Conservation (phyloP, 2,888 invertebrate genomes). For the Fragum fragum region DNA sequence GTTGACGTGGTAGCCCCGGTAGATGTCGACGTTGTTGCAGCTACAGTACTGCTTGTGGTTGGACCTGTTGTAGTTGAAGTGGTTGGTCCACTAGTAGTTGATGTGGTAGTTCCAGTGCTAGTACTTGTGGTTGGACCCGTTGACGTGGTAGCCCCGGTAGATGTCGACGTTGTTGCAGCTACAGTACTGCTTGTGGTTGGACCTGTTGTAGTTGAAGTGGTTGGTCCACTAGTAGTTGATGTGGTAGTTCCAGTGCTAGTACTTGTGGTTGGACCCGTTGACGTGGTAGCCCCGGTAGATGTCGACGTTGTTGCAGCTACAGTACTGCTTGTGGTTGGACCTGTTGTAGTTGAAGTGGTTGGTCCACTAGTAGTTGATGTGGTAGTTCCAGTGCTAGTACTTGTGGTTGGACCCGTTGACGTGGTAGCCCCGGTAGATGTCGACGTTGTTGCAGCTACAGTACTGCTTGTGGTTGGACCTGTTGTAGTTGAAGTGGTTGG, state of each 20-base stretch:
- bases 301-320: background rate
- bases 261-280: background rate
- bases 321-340: slow-evolving; percentile 1
- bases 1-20: slow-evolving; percentile 3
- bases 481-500: background rate
- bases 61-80: slow-evolving; percentile 2
- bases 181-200: background rate
- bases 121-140: background rate
- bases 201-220: background rate
- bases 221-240: slow-evolving; percentile 6
- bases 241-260: background rate
- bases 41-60: background rate
- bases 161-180: slow-evolving; percentile 6
- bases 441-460: background rate
- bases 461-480: slow-evolving; percentile 1
- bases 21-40: background rate
- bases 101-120: background rate
- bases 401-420: background rate
- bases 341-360: background rate
- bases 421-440: background rate
- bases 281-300: background rate
- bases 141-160: background rate
- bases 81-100: slow-evolving; percentile 3
- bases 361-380: slow-evolving; percentile 6
- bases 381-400: background rate